Conservation (phyloP, 2,888 invertebrate species). For the Ophonus ardosiacus region DNA sequence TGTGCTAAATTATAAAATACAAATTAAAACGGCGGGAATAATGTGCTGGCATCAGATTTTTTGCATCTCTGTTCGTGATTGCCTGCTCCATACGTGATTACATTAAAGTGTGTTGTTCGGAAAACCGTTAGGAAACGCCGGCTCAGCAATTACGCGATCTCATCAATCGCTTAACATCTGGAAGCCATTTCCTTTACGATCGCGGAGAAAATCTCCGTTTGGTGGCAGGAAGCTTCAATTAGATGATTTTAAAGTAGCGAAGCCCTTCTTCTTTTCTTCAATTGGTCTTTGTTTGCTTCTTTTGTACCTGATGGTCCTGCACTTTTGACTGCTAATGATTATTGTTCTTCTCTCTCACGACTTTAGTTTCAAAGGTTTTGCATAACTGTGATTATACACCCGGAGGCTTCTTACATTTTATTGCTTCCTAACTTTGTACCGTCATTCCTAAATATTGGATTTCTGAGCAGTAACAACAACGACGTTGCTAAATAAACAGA, state of each 20-base stretch:
- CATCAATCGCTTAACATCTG: slow-evolving; percentile 64
- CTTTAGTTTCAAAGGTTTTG: slow-evolving; percentile 45
- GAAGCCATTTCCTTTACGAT: slow-evolving; percentile 64
- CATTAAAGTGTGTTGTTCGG: slow-evolving; percentile 63
- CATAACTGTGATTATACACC: slow-evolving; percentile 42
- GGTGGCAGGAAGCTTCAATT: slow-evolving; percentile 59
- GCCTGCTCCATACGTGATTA: slow-evolving; percentile 50
- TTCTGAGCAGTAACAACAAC: not conserved
- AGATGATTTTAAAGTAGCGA: slow-evolving; percentile 62
- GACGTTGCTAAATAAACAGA: not conserved
- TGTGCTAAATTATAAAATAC: too few species aligned
- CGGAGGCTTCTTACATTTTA: slow-evolving; percentile 30
- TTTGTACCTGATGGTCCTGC: slow-evolving; percentile 59
- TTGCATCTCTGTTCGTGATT: slow-evolving; percentile 41
- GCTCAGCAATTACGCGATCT: slow-evolving; percentile 62
- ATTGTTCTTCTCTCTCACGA: slow-evolving; percentile 54
- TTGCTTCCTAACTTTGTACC: not conserved
- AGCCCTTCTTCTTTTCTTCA: slow-evolving; percentile 57
- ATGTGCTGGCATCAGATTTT: not conserved
- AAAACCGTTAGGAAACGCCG: slow-evolving; percentile 62
- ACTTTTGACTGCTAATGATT: slow-evolving; percentile 63
- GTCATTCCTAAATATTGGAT: not conserved
- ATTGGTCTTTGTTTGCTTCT: slow-evolving; percentile 52
- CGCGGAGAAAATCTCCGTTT: slow-evolving; percentile 42
- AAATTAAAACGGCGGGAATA: too few species aligned